phyloP scores from a whole-genome alignment of 2,113 vertebrate genomes.

The Sphaerodactylus townsendi region DNA sequence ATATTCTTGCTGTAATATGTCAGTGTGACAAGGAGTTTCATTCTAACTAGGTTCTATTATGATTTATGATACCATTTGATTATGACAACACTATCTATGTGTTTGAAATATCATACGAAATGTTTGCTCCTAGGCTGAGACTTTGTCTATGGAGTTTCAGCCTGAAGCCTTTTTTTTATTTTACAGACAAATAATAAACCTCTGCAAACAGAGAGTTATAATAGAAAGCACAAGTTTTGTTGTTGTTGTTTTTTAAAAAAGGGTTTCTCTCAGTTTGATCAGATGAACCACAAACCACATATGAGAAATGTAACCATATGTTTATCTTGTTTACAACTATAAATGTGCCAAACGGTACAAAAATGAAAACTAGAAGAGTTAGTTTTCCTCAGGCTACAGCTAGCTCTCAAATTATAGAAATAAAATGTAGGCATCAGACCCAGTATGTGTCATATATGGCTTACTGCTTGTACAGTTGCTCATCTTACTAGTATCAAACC shows the following conservation, averaged over 20 bases:
- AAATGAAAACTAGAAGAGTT: conserved; percentile 16
- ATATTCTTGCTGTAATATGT: conserved; percentile 23
- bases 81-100: conserved; percentile 18
- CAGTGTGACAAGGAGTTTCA: conserved; percentile 18
- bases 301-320: conserved; percentile 41
- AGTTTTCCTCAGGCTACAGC: conserved; percentile 16
- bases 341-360: conserved; percentile 28
- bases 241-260: not conserved
- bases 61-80: conserved; percentile 39
- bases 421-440: conserved; percentile 15
- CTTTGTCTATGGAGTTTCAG: conserved; percentile 39
- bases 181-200: conserved; percentile 29
- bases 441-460: not conserved
- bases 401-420: not conserved
- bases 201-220: conserved; percentile 23
- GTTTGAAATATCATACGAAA: conserved; percentile 52
- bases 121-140: conserved; percentile 21
- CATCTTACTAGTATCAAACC: not conserved
- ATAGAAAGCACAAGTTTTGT: conserved; percentile 9
- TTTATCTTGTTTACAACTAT: conserved; percentile 30
- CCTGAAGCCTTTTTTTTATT: conserved; percentile 27
- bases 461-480: conserved; percentile 1
- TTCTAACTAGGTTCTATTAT: conserved; percentile 44
- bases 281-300: conserved; percentile 39
- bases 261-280: conserved; percentile 44